Evolutionary conservation across 2,797 vertebrate species (phyloP).

Genomic region (Typhlichthys eigenmanni): DNA sequence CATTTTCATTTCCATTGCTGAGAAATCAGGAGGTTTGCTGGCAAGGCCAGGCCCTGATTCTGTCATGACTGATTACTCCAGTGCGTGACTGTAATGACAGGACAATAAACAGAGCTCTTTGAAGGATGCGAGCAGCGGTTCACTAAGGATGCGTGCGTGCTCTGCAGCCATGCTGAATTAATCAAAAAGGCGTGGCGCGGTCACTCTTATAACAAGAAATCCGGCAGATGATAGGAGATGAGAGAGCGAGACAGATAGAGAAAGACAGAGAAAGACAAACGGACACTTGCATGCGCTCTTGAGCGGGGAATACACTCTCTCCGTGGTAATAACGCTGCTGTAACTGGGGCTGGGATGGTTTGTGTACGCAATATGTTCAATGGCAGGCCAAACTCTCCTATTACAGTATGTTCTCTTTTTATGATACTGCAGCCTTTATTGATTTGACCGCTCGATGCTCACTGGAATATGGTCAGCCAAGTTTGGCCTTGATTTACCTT

Average conservation of each 20-base stretch:
- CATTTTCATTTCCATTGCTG: neutral
- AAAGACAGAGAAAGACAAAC: neutral
- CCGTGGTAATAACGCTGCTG: too few relatives aligned
- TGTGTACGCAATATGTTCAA: too few relatives aligned
- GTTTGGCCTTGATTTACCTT: too few relatives aligned
- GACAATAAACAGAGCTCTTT: neutral
- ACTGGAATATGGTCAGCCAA: too few relatives aligned
- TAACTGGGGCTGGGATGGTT: too few relatives aligned
- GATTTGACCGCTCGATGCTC: too few relatives aligned
- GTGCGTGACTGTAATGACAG: neutral
- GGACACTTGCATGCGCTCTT: neutral
- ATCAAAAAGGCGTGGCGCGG: too few relatives aligned
- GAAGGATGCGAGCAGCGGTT: neutral
- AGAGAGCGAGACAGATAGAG: neutral
- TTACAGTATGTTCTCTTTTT: too few relatives aligned
- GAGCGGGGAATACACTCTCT: too few relatives aligned
- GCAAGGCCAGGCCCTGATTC: neutral
- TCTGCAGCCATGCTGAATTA: neutral
- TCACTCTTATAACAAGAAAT: neutral
- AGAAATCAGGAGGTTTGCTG: neutral
- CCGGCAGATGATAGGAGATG: neutral
- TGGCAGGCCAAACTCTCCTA: too few relatives aligned
- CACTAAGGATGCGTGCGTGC: neutral
- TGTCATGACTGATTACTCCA: slow-evolving; percentile 1
- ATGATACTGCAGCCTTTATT: too few relatives aligned